Percentiles rank a stretch among this genome's conserved stretches.
Conservation (phyloP, 2,113 vertebrate genomes). For the Spea bombifrons region DNA sequence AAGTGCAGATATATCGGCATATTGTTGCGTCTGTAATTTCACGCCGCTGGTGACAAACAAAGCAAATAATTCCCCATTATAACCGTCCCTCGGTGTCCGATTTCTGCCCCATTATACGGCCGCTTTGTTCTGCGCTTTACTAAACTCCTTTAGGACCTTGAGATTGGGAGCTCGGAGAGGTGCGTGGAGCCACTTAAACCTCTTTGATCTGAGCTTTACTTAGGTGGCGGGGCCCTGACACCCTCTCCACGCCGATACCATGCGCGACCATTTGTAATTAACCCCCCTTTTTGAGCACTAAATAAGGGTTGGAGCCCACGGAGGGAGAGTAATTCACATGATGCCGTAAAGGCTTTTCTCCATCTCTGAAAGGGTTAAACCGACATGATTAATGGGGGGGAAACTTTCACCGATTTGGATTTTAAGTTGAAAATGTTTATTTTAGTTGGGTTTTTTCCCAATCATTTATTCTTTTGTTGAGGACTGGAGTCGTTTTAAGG, state of each 20-base stretch:
- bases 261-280: background rate
- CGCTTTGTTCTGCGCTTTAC: slow-evolving; percentile 37
- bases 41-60: slow-evolving; percentile 38
- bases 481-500: background rate
- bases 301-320: background rate
- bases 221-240: background rate
- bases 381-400: no score
- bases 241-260: background rate
- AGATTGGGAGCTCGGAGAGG: background rate
- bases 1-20: background rate
- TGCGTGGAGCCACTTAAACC: background rate
- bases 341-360: background rate
- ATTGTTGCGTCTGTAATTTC: slow-evolving; percentile 36
- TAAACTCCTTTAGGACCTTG: slow-evolving; percentile 23
- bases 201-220: background rate
- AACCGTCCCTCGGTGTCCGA: background rate
- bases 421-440: no score
- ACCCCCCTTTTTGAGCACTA: background rate
- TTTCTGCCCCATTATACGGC: slow-evolving; percentile 19
- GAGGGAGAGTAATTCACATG: background rate
- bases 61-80: slow-evolving; percentile 21
- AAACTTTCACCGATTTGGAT: no score
- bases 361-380: background rate
- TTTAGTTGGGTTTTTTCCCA: background rate
- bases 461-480: background rate